These are phyloP conservation scores for Rhopilema esculentum DNA, from an alignment of 30 jellyfish, hydroid and myxozoan genomes.

Conservation along the genomic window DNA sequence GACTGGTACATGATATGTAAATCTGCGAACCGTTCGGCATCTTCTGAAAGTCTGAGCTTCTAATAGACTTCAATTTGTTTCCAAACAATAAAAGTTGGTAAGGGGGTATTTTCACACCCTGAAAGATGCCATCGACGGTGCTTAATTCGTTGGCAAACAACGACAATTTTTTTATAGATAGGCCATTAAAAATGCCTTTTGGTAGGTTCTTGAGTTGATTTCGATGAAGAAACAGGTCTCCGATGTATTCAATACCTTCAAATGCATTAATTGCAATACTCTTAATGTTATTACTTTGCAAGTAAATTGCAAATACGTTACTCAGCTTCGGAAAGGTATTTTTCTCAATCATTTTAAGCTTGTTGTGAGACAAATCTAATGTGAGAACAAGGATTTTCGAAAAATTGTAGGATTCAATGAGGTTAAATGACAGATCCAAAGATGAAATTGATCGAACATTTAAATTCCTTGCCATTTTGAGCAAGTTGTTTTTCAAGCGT, in stretches of 20 bases:
- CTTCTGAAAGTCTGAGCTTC: no score
- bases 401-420: neutral
- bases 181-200: slow-evolving; percentile 14
- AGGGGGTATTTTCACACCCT: slow-evolving; percentile 32
- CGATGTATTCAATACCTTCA: slow-evolving; percentile 11
- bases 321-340: neutral
- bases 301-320: neutral
- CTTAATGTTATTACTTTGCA: slow-evolving; percentile 7
- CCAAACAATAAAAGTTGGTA: slow-evolving; percentile 5
- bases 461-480: neutral
- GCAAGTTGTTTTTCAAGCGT: neutral
- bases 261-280: slow-evolving; percentile 17
- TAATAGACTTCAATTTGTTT: no score
- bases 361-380: slow-evolving; percentile 26
- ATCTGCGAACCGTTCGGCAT: no score
- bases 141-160: slow-evolving; percentile 19
- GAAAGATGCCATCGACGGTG: slow-evolving; percentile 32
- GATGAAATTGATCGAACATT: neutral
- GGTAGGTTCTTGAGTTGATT: neutral
- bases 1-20: slow-evolving; percentile 1
- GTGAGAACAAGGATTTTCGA: neutral
- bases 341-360: neutral
- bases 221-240: slow-evolving; percentile 35
- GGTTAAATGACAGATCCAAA: neutral
- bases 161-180: slow-evolving; percentile 14